Evolutionary conservation across 2,113 vertebrate genomes (phyloP).

Genomic region (Ovis aries): ARS-UI_Ramb_v3.0 NC_056054.1:69818501-69819000

Average conservation of each 20-base stretch:
- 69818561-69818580: background rate
- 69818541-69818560: background rate
- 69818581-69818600: background rate
- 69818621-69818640: background rate
- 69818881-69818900: background rate
- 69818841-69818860: background rate
- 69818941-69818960: background rate
- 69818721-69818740: background rate
- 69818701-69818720: slow-evolving; percentile 54
- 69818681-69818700: slow-evolving; percentile 62
- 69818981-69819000: background rate
- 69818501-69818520: background rate
- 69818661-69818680: slow-evolving; percentile 20
- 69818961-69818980: background rate
- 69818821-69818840: background rate
- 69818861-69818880: slow-evolving; percentile 27
- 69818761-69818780: slow-evolving; percentile 12
- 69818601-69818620: background rate
- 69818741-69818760: background rate
- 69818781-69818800: slow-evolving; percentile 35
- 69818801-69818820: slow-evolving; percentile 9
- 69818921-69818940: background rate
- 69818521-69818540: slow-evolving; percentile 11
- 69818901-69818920: background rate
- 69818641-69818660: background rate